Evolutionary conservation across 2,113 vertebrate species (phyloP).

Genomic region (Peromyscus polionotus): DNA sequence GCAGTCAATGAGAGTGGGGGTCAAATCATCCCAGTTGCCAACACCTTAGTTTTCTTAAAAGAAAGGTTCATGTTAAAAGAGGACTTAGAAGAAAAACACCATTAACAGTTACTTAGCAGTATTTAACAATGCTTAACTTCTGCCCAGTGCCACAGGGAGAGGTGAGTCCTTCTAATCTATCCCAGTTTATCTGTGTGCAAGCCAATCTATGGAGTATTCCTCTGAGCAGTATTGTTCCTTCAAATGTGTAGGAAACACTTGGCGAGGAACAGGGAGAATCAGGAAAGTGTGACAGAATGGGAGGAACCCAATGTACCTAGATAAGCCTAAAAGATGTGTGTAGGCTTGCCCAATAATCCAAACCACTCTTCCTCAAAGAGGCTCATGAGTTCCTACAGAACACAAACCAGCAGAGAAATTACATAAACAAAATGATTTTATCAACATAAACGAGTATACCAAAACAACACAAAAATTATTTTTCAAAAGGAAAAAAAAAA

Average conservation of each 20-base stretch:
- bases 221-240: no score
- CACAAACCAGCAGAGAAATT: no score
- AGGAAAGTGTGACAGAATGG: no score
- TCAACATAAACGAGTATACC: no score
- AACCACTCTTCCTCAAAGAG: no score
- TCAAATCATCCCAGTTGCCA: not conserved
- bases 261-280: no score
- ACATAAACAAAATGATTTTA: no score
- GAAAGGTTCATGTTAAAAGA: not conserved
- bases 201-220: not conserved
- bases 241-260: no score
- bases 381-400: no score
- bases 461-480: not conserved
- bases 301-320: no score
- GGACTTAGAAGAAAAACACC: not conserved
- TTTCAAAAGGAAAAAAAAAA: not conserved
- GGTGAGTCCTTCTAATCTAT: not conserved
- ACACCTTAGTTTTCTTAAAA: not conserved
- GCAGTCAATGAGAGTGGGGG: not conserved
- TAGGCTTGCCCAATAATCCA: no score
- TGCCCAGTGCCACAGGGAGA: not conserved
- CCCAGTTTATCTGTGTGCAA: not conserved
- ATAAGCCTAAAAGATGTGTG: no score
- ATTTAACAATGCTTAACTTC: not conserved
- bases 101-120: not conserved